Evolutionary conservation across 2,113 vertebrate genomes (phyloP).

Genomic region (Mesocricetus auratus): DNA sequence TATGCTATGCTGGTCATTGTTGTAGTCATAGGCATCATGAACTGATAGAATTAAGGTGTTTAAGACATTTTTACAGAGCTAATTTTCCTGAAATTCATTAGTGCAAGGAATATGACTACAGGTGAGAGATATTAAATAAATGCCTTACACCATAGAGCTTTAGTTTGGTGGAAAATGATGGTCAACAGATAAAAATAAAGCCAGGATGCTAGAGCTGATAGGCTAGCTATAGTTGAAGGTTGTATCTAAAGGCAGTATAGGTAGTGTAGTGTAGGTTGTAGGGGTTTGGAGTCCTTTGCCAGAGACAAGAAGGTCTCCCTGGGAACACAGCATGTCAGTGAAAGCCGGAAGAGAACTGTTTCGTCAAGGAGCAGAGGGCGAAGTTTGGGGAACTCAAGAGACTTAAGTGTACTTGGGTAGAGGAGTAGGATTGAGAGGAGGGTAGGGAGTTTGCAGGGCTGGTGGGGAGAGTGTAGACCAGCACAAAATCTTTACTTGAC

Average conservation of each 20-base stretch:
- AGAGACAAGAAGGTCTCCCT: background rate
- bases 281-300: background rate
- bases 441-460: background rate
- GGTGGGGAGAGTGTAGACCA: too few relatives aligned
- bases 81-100: background rate
- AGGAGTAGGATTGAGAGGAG: background rate
- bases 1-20: background rate
- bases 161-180: conserved; percentile 22
- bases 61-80: background rate
- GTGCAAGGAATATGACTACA: background rate
- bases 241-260: background rate
- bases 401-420: background rate
- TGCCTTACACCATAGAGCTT: background rate
- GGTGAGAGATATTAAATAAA: background rate
- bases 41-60: background rate
- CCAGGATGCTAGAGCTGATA: background rate
- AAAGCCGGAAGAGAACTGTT: background rate
- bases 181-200: conserved; percentile 15
- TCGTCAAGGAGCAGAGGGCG: background rate
- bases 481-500: background rate
- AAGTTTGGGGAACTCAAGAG: background rate
- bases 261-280: background rate
- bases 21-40: background rate
- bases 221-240: background rate
- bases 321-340: background rate